Conservation (phyloP, 2,888 invertebrate species). For the Toxonevra muliebris region DNA sequence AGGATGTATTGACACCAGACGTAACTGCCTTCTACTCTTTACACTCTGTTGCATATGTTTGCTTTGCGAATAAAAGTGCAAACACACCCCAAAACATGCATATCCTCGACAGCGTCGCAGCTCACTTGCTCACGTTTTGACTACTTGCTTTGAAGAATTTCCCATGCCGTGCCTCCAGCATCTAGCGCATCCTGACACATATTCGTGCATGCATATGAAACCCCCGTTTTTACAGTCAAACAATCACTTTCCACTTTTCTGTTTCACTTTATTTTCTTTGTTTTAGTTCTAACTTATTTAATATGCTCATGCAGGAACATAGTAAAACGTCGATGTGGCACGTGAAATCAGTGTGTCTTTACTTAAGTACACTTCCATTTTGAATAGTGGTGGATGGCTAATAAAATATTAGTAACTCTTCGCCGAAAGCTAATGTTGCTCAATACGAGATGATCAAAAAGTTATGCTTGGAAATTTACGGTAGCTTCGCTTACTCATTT, state of each 20-base stretch:
- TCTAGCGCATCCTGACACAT: background rate
- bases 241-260: background rate
- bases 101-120: background rate
- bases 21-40: background rate
- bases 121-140: background rate
- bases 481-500: too few species aligned
- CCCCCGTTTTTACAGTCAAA: conserved; percentile 7
- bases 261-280: conserved; percentile 13
- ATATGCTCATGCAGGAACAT: conserved; percentile 17
- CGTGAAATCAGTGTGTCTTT: too few species aligned
- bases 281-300: conserved; percentile 25
- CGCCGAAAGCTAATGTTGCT: too few species aligned
- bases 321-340: too few species aligned
- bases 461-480: too few species aligned
- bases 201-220: too few species aligned
- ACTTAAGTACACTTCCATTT: too few species aligned
- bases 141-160: background rate
- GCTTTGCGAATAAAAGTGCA: conserved; percentile 7
- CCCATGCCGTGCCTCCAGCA: background rate
- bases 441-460: too few species aligned
- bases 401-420: too few species aligned
- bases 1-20: background rate
- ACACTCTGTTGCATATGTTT: conserved; percentile 2
- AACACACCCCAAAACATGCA: conserved; percentile 6
- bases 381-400: too few species aligned